Evolutionary conservation across 2,113 vertebrate genomes (phyloP), one percentile per base, ranked within the genome.

Genomic region (Dendrocopos noguchii): DNA sequence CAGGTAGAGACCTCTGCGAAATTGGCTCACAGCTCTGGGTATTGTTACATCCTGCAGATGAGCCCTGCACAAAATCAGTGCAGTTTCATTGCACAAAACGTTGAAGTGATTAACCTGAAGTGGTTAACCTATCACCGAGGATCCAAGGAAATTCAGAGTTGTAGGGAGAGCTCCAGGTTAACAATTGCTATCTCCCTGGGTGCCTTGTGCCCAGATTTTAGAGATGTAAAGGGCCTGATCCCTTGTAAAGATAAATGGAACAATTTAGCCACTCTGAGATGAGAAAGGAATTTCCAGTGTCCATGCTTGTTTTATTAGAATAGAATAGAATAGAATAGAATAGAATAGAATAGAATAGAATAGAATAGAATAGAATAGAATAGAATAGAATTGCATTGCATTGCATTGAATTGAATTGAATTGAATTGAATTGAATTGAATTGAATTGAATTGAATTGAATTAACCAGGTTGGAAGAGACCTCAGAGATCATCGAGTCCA

Each of bases 1-100:
- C 84, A 93, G 95, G 86, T 67, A 91, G 66, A 94, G 77, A 77
- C 90, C 87, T 91, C 84, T 90, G 71, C 44, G 87, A 91, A 93
- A 87, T 44, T 71, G 75, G 80, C 83, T 95, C 75, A 84, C 39
- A 93, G 55, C 80, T 91, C 73, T 89, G 77, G 72, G 84, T 90
- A 85, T 75, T 22, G 25, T 79, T 77, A 81, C 59, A 44, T 83
- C 36, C 50, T 68, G 81, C 81, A 76, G 73, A 76, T 50, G 47
- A 88, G 93, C 87, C 78, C 59, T 71, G 64, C 42, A 59, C 61
- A 61, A 95, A 90, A 81, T 93, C 64, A 7, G 15, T 86, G 55
- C 74, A 47, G 56, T 79, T 88, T 89, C 78, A 46, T 76, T 57
- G 64, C 71, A 87, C 75, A 91, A 72, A 42, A 88, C 70, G 75